These are phyloP conservation scores for Drepanosiphum platanoidis DNA, from an alignment of 2,888 invertebrate species.

Conservation along the genomic window DNA sequence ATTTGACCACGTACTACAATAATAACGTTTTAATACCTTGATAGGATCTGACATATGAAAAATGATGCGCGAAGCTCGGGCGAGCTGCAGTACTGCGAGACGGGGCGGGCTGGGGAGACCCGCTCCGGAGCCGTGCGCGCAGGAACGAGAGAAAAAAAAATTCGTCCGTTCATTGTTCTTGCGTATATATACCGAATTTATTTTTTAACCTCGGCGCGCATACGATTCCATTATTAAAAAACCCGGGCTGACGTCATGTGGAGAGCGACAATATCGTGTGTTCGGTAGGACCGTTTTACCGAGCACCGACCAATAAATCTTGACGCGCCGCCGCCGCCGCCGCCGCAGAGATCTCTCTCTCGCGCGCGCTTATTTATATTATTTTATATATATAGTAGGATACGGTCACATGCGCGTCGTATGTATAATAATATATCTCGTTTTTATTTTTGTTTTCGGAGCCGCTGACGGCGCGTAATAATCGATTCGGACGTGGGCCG, in stretches of 20 bases:
- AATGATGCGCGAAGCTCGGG: conserved; percentile 54
- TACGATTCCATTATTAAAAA: conserved; percentile 58
- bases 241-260: conserved; percentile 56
- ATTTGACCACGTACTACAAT: conserved; percentile 53
- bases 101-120: not conserved
- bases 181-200: conserved; percentile 59
- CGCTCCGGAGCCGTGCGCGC: not conserved
- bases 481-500: conserved; percentile 61
- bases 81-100: not conserved
- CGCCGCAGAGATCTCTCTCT: conserved; percentile 21
- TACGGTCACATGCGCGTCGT: not conserved
- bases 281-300: conserved; percentile 61
- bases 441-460: conserved; percentile 8
- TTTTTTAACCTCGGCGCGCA: conserved; percentile 53
- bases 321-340: conserved; percentile 59
- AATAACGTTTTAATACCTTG: conserved; percentile 61
- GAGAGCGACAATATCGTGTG: conserved; percentile 60
- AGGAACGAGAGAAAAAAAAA: conserved; percentile 35
- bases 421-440: not conserved
- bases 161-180: conserved; percentile 61
- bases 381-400: not conserved
- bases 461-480: conserved; percentile 53
- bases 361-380: not conserved
- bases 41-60: conserved; percentile 61
- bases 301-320: conserved; percentile 58